Base-by-base conservation (phyloP, 2,797 vertebrate species). In the Nannoperca obscura region DNA sequence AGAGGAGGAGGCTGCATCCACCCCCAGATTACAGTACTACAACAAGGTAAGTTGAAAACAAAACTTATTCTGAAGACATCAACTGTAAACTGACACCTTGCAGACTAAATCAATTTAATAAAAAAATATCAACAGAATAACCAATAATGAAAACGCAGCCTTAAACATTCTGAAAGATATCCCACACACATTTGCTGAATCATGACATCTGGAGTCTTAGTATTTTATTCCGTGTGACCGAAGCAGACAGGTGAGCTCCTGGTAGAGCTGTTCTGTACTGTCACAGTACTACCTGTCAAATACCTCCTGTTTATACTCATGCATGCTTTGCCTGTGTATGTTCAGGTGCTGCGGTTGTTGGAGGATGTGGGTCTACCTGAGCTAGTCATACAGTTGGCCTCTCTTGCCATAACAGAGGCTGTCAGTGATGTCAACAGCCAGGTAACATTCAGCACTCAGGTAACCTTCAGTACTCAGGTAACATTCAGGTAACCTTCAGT, bases 31-130 rank as follows among this genome's bases (percentile, higher is more conserved):
- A 46, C 97, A 97, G 77, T 99, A 98, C 88, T 99, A 98, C 74
- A 97, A 96, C 91, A 98, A 97, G 96, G 97, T 89, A 47, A 5
- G n/a, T n/a, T n/a, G n/a, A n/a, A n/a, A n/a, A n/a, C n/a, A n/a
- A n/a, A n/a, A n/a, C n/a, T n/a, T n/a, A n/a, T n/a, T n/a, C n/a
- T 12, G 11, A 40, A 40, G 38, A 12, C 38, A 40, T 40, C 38
- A 36, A 5, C 36, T 36, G 32, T 36, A 36, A 22, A 50, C 14
- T 44, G 40, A 38, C 10, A 3, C 7, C 38, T 38, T 12, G 32
- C 9, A 10, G 36, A 10, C 9, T 9, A 36, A 36, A 36, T 36
- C 36, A 36, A 10, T 36, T 36, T 36, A 36, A 6, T 36, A 9
- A 36, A 10, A 36, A 36, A 36, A 36, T 7, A 36, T 36, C 34